phyloP scores from a whole-genome alignment of 2,113 vertebrate species.

The Panthera tigris region DNA sequence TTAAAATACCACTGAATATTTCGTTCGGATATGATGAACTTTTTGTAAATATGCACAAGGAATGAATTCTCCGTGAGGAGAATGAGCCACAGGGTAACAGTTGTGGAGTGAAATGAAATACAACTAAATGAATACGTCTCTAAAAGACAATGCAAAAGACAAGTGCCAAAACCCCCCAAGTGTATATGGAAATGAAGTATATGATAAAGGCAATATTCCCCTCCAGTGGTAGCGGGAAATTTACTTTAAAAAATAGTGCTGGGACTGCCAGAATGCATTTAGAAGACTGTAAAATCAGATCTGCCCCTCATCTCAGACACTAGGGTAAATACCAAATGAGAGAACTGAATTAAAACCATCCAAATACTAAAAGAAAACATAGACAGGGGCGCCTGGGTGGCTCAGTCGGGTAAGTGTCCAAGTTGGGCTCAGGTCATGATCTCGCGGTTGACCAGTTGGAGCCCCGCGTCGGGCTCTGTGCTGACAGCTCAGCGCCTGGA shows the following conservation, averaged over 20 bases:
- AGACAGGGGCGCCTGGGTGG: no score
- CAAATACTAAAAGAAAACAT: background rate
- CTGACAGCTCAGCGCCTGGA: no score
- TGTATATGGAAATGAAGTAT: background rate
- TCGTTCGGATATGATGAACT: background rate
- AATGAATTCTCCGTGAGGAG: constrained; percentile 7
- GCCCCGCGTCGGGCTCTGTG: no score
- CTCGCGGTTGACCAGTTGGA: no score
- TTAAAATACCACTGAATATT: constrained; percentile 46
- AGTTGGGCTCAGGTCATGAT: no score
- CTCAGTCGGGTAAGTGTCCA: no score
- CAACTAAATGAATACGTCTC: background rate
- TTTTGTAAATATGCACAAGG: constrained; percentile 17
- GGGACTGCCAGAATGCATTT: background rate
- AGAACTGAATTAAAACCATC: background rate
- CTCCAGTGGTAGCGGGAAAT: background rate
- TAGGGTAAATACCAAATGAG: background rate
- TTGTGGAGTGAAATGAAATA: background rate
- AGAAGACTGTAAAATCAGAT: constrained; percentile 14
- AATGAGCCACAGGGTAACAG: background rate
- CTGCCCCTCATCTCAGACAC: background rate
- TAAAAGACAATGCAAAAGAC: background rate
- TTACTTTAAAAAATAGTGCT: background rate
- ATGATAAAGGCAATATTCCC: background rate
- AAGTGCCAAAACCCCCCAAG: background rate